phyloP scores from a whole-genome alignment of 2,797 vertebrate genomes.

The Enoplosus armatus region DNA sequence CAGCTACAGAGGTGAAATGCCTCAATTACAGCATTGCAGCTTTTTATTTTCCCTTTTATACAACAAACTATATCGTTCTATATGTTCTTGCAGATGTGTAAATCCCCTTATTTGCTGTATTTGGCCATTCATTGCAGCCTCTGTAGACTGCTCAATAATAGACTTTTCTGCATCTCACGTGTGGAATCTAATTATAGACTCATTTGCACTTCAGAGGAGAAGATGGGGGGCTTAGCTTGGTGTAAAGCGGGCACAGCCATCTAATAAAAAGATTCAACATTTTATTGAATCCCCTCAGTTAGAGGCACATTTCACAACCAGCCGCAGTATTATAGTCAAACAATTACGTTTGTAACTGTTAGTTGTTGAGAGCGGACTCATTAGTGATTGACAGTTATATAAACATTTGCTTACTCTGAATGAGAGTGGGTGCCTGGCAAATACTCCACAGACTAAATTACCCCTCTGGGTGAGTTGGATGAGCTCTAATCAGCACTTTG shows the following conservation, averaged over 20 bases:
- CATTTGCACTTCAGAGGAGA: conserved; percentile 80
- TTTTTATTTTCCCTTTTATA: conserved; percentile 21
- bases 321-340: conserved; percentile 42
- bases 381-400: conserved; percentile 58
- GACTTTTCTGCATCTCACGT: conserved; percentile 66
- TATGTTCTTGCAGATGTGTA: conserved; percentile 41
- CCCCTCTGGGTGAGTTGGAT: conserved; percentile 52
- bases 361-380: conserved; percentile 39
- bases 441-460: conserved; percentile 64
- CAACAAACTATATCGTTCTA: conserved; percentile 6
- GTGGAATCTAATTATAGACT: conserved; percentile 80
- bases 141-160: conserved; percentile 50
- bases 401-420: conserved; percentile 69
- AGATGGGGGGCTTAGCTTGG: conserved; percentile 62
- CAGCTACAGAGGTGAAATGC: conserved; percentile 31
- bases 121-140: conserved; percentile 59
- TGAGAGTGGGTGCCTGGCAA: conserved; percentile 59
- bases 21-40: background rate
- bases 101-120: conserved; percentile 58
- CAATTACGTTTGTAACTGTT: conserved; percentile 46
- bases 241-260: conserved; percentile 58
- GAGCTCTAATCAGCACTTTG: conserved; percentile 68
- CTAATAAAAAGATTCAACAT: conserved; percentile 59
- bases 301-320: conserved; percentile 38
- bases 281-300: conserved; percentile 55